phyloP scores from a whole-genome alignment of 2,888 invertebrate genomes.

The Bellardia bayeri region DNA sequence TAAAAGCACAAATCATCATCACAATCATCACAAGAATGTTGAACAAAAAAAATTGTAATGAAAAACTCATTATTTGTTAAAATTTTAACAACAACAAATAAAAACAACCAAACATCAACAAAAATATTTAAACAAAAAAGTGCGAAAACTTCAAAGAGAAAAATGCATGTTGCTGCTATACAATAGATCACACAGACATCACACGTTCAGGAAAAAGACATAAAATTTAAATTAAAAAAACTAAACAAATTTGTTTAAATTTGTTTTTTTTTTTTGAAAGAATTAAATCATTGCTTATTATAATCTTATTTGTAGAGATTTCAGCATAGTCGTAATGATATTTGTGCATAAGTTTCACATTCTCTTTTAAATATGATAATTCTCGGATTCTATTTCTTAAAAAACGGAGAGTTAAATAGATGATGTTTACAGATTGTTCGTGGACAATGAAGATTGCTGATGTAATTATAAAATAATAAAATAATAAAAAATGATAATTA shows the following conservation, averaged over 20 bases:
- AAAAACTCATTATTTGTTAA: constrained; percentile 66
- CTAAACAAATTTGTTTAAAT: constrained; percentile 24
- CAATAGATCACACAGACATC: constrained; percentile 56
- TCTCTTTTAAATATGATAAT: too few species aligned
- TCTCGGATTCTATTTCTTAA: too few species aligned
- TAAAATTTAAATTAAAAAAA: constrained; percentile 59
- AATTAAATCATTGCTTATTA: constrained; percentile 11
- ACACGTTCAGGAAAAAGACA: constrained; percentile 55
- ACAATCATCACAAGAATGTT: constrained; percentile 53
- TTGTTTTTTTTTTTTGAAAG: neutral
- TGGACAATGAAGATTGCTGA: too few species aligned
- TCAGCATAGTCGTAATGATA: too few species aligned
- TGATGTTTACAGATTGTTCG: too few species aligned
- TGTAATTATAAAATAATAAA: too few species aligned
- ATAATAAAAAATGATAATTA: too few species aligned
- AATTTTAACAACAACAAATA: constrained; percentile 40
- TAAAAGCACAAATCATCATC: neutral
- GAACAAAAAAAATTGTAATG: constrained; percentile 15
- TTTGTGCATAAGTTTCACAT: too few species aligned
- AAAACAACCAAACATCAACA: constrained; percentile 50
- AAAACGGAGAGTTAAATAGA: too few species aligned
- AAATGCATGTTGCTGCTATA: constrained; percentile 47
- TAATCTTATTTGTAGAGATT: too few species aligned
- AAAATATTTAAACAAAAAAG: constrained; percentile 66
- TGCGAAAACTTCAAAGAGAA: constrained; percentile 76